These are phyloP conservation scores for Drosophila engyochracea DNA, from an alignment of 2,888 invertebrate genomes.

Conservation along the genomic window DNA sequence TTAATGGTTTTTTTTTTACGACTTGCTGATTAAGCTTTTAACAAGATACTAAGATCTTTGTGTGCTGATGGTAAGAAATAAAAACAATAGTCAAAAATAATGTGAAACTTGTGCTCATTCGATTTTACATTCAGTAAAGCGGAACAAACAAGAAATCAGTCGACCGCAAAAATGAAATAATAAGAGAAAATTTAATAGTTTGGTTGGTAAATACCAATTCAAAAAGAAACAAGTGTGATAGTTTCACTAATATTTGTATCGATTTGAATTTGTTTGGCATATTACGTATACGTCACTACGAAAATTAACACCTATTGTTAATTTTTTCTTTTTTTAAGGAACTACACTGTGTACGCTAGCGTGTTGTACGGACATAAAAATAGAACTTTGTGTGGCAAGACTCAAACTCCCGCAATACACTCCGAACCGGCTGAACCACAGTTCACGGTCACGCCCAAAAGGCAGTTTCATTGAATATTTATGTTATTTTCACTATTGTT, in stretches of 20 bases:
- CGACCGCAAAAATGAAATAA: constrained; percentile 21
- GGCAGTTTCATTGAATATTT: constrained; percentile 50
- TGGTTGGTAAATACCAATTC: constrained; percentile 21
- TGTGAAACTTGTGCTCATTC: constrained; percentile 4
- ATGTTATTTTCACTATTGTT: constrained; percentile 46
- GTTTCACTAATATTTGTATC: constrained; percentile 19
- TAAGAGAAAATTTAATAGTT: neutral
- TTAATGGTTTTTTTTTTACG: constrained; percentile 30
- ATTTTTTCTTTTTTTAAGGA: constrained; percentile 8
- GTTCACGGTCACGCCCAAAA: constrained; percentile 49
- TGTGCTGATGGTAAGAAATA: constrained; percentile 18
- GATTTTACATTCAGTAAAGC: constrained; percentile 32
- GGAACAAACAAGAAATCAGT: constrained; percentile 4
- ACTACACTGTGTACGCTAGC: constrained; percentile 19
- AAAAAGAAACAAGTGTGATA: neutral
- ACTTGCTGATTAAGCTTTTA: constrained; percentile 22
- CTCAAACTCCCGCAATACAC: constrained; percentile 12
- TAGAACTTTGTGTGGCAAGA: constrained; percentile 31
- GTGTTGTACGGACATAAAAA: constrained; percentile 39
- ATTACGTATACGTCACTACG: constrained; percentile 58
- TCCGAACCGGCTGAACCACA: constrained; percentile 15
- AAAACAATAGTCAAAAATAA: constrained; percentile 18
- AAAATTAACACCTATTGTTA: constrained; percentile 63
- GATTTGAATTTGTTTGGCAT: constrained; percentile 24
- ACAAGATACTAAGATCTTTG: constrained; percentile 21